phyloP scores from a whole-genome alignment of 1,140 invertebrate species.

The Hestina assimilis region DNA sequence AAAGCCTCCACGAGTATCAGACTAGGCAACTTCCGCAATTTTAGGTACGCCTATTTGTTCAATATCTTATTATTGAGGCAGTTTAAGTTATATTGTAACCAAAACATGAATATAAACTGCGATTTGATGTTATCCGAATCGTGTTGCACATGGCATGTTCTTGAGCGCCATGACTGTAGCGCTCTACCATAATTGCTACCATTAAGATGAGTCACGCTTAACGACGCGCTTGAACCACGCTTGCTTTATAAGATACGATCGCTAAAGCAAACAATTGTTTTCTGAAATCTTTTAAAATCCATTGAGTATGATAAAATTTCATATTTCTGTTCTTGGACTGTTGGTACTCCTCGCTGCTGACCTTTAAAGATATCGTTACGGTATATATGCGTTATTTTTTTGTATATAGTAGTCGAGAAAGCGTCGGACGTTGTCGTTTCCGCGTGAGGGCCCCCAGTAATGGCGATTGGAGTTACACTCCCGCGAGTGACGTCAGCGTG shows the following conservation, averaged over 20 bases:
- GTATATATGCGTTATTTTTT: constrained; percentile 12
- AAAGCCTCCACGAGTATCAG: too few relatives aligned
- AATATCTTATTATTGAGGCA: too few relatives aligned
- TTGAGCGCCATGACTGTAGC: constrained; percentile 38
- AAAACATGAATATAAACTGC: not conserved
- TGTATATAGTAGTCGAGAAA: constrained; percentile 55
- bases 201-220: constrained; percentile 76
- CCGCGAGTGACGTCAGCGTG: constrained; percentile 58
- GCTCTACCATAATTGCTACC: constrained; percentile 63
- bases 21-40: too few relatives aligned
- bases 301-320: not conserved
- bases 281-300: not conserved
- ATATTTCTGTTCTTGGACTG: not conserved
- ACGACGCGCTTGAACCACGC: constrained; percentile 54
- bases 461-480: constrained; percentile 46
- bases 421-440: constrained; percentile 72
- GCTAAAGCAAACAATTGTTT: constrained; percentile 30
- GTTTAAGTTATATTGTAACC: too few relatives aligned
- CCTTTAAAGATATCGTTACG: constrained; percentile 38
- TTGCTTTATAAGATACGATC: constrained; percentile 65
- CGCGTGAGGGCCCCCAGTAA: constrained; percentile 63
- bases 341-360: not conserved
- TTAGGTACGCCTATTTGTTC: too few relatives aligned
- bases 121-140: constrained; percentile 7
- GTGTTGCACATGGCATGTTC: constrained; percentile 21